Evolutionary conservation across 2,113 vertebrate species (phyloP).

Genomic region (Phaethon lepturus): DNA sequence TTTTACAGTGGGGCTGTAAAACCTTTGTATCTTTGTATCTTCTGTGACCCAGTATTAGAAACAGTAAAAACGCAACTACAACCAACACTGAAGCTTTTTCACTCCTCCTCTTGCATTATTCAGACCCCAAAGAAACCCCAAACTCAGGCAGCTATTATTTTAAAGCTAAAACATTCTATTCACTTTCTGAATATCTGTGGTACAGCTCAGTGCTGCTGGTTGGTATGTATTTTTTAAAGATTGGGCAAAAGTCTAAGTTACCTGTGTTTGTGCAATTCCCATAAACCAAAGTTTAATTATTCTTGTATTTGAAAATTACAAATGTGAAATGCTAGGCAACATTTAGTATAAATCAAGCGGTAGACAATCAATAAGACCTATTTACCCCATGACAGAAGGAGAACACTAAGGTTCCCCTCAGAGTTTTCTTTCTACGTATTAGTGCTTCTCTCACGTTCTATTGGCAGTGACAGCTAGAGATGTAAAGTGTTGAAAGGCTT

Average conservation of each 20-base stretch:
- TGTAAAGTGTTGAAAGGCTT: not conserved
- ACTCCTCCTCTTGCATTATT: slow-evolving; percentile 41
- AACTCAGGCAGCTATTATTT: not conserved
- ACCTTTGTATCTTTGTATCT: slow-evolving; percentile 71
- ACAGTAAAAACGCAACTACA: slow-evolving; percentile 8
- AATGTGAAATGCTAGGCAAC: not conserved
- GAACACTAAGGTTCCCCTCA: not conserved
- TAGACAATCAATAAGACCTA: not conserved
- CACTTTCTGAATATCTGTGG: not conserved
- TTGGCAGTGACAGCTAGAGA: not conserved
- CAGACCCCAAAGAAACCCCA: not conserved
- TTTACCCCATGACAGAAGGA: not conserved
- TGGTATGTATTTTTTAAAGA: not conserved
- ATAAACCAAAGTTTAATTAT: not conserved
- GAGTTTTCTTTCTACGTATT: not conserved
- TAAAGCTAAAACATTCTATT: not conserved
- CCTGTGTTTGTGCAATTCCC: not conserved
- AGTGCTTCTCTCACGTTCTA: not conserved
- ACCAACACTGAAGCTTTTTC: not conserved
- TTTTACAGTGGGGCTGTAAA: slow-evolving; percentile 78
- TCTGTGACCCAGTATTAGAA: slow-evolving; percentile 71
- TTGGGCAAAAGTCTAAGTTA: not conserved
- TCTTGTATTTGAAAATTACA: not conserved
- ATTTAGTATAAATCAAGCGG: not conserved
- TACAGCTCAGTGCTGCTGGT: not conserved